Conservation (phyloP, 2,113 vertebrate species). For the Aix galericulata region DNA sequence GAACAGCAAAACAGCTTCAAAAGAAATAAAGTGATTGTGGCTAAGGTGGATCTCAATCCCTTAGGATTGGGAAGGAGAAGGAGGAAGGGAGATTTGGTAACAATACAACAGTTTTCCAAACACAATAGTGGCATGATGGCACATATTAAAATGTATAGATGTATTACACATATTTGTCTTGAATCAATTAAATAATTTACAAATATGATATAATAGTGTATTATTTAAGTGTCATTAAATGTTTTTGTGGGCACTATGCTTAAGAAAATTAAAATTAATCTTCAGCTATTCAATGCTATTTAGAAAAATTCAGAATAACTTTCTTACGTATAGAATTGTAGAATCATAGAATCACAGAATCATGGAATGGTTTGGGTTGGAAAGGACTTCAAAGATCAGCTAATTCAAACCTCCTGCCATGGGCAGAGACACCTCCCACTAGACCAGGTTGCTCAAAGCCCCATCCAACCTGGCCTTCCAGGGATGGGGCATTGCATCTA, state of each 20-base stretch:
- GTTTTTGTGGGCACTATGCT: neutral
- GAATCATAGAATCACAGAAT: no score
- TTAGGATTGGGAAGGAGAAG: no score
- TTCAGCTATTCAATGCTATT: neutral
- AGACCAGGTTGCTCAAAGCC: no score
- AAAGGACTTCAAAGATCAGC: no score
- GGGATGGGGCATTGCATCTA: no score
- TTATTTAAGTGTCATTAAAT: neutral
- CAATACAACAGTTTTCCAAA: neutral
- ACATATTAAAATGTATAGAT: neutral
- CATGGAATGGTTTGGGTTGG: no score
- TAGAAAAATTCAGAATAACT: neutral
- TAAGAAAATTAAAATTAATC: neutral
- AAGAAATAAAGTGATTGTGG: neutral
- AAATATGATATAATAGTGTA: neutral
- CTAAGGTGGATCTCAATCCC: neutral
- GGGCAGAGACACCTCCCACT: no score
- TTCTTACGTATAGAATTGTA: neutral
- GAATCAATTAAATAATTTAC: neutral
- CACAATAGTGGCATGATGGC: neutral
- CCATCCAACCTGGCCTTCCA: no score
- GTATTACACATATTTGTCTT: neutral
- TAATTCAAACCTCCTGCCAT: no score
- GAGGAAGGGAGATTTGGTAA: neutral
- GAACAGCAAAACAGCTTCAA: neutral